phyloP scores from a whole-genome alignment of 2,113 vertebrate genomes.

The Ceratotherium simum region DNA sequence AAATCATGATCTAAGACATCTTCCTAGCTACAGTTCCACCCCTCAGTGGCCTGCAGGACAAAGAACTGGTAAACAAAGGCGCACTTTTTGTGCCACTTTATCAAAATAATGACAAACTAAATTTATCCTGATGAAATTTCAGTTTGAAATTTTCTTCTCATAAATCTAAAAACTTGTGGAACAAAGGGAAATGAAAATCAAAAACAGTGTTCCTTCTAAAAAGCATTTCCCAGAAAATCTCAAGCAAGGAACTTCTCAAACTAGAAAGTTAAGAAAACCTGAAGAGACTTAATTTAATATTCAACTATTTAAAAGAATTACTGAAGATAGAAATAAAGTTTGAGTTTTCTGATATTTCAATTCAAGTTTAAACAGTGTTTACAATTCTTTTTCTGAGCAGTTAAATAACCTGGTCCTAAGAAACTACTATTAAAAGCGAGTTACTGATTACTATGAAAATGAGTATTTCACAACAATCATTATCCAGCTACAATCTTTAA shows the following conservation, averaged over 20 bases:
- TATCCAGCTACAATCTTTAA: slow-evolving; percentile 37
- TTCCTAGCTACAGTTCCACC: not conserved
- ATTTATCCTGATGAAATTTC: not conserved
- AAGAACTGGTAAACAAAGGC: slow-evolving; percentile 40
- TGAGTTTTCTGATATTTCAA: slow-evolving; percentile 16
- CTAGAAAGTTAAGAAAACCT: slow-evolving; percentile 41
- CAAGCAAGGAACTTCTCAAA: slow-evolving; percentile 49
- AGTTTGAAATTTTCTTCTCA: slow-evolving; percentile 42
- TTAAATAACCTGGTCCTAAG: slow-evolving; percentile 42
- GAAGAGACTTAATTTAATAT: slow-evolving; percentile 36
- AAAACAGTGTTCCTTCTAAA: slow-evolving; percentile 29
- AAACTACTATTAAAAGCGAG: slow-evolving; percentile 50
- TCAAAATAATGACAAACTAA: slow-evolving; percentile 49
- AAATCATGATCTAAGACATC: slow-evolving; percentile 32
- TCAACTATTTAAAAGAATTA: slow-evolving; percentile 54
- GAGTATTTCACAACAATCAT: slow-evolving; percentile 36
- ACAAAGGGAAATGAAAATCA: not conserved
- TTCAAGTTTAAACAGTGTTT: slow-evolving; percentile 55
- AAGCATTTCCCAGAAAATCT: slow-evolving; percentile 40
- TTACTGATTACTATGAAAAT: slow-evolving; percentile 66
- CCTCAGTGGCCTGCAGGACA: not conserved
- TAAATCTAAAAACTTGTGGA: slow-evolving; percentile 49
- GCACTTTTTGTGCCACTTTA: not conserved
- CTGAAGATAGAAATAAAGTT: not conserved
- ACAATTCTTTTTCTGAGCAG: not conserved